phyloP scores from a whole-genome alignment of 2,888 invertebrate genomes.

The Eupithecia insigniata region DNA sequence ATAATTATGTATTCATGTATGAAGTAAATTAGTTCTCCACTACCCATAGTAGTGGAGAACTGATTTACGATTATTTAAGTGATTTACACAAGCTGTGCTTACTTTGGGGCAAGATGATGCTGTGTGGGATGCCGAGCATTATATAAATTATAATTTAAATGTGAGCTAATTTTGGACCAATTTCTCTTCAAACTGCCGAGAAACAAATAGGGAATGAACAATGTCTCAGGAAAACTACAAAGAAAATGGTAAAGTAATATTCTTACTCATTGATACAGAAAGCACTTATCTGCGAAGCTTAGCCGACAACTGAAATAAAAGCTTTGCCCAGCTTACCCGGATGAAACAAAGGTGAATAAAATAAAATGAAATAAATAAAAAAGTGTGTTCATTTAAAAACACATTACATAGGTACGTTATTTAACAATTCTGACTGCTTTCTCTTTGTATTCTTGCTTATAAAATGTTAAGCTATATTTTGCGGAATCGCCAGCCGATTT shows the following conservation, averaged over 20 bases:
- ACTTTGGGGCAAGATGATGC: neutral
- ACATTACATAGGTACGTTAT: neutral
- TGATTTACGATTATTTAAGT: too few species aligned
- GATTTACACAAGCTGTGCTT: too few species aligned
- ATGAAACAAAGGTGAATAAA: slow-evolving; percentile 2
- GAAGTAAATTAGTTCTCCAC: too few species aligned
- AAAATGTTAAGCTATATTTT: neutral
- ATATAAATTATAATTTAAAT: too few species aligned
- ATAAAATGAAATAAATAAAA: neutral
- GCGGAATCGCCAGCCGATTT: too few species aligned
- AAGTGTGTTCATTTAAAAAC: neutral
- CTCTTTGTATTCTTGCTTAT: neutral
- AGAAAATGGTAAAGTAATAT: neutral
- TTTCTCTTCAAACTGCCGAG: neutral
- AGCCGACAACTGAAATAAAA: slow-evolving; percentile 1
- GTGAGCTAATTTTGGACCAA: neutral
- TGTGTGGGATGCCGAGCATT: neutral
- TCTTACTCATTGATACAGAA: neutral
- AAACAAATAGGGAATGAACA: neutral
- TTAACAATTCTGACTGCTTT: neutral
- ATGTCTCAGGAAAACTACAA: neutral
- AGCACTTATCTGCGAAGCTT: neutral
- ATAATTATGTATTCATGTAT: too few species aligned
- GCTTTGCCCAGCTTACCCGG: neutral
- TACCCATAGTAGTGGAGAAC: too few species aligned